Conservation (phyloP, 2,113 vertebrate species). For the Protobothrops flavoviridis region DNA sequence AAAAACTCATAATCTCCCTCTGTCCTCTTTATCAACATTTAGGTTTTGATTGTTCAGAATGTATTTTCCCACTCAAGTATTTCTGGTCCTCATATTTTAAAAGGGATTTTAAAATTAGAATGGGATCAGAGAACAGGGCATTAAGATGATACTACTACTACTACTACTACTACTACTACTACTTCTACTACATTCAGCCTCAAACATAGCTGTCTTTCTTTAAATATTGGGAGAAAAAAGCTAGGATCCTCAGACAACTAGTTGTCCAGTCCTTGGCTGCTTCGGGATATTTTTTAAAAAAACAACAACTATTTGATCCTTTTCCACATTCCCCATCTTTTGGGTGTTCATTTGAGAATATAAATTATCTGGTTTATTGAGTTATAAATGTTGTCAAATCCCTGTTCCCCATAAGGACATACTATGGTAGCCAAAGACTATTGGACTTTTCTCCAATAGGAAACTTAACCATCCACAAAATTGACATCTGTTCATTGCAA, state of each 20-base stretch:
- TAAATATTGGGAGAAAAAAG: neutral
- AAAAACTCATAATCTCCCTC: neutral
- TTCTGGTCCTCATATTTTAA: neutral
- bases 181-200: neutral
- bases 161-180: too few relatives aligned
- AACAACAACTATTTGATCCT: neutral
- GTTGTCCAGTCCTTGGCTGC: neutral
- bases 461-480: neutral
- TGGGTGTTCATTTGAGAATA: neutral
- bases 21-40: neutral
- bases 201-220: neutral
- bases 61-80: neutral
- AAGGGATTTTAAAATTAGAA: neutral
- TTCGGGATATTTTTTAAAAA: neutral
- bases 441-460: neutral
- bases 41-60: neutral
- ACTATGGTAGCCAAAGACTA: neutral
- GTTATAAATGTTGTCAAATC: neutral
- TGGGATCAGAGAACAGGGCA: neutral
- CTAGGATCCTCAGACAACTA: neutral
- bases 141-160: neutral
- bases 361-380: neutral
- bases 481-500: neutral
- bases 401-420: neutral
- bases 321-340: neutral